Base-by-base conservation (phyloP, 1,140 invertebrate genomes). In the Oppia nitens region DNA sequence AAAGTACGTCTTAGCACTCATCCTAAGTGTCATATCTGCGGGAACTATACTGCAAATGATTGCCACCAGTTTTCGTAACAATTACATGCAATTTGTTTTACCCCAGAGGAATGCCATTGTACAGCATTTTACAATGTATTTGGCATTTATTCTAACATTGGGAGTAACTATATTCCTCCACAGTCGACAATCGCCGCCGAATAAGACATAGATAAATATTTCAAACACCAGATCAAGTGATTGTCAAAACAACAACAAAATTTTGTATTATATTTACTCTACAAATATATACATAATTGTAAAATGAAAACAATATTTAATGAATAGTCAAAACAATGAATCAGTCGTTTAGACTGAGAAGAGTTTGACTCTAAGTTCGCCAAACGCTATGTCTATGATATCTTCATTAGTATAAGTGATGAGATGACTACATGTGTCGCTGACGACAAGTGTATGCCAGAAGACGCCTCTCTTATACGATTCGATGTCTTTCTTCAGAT, bases 101-200 rank as follows among this genome's bases (percentile, higher is more conserved):
- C 55, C 27, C 11, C 25, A 52, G 2, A 51, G 25, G 24, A 21
- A 23, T 51, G 49, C 2, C 17, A 47, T 57, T 21, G 14, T 57
- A 6, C 56, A 57, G 14, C 47, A 57, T 24, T 57, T 57, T 24
- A 57, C 47, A 9, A 57, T 57, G 56, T 57, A 57, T 27, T 20
- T 47, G 9, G 56, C 47, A 17, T 57, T 57, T 27, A 57, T 57
- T 9, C 14, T 57, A 9, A 25, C 50, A n/a, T 45, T 57, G 47
- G 26, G 26, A 17, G 40, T 47, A 1, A 57, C 48, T 50, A n/a
- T n/a, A n/a, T n/a, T n/a, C n/a, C n/a, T n/a, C n/a, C n/a, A n/a
- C n/a, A n/a, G n/a, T n/a, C n/a, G n/a, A n/a, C n/a, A n/a, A n/a
- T n/a, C n/a, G n/a, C n/a, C n/a, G n/a, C n/a, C n/a, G n/a, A n/a